Percentiles rank a stretch among this genome's conserved stretches.
phyloP scores from a whole-genome alignment of 2,888 invertebrate genomes.

The Amphiduros pacificus region DNA sequence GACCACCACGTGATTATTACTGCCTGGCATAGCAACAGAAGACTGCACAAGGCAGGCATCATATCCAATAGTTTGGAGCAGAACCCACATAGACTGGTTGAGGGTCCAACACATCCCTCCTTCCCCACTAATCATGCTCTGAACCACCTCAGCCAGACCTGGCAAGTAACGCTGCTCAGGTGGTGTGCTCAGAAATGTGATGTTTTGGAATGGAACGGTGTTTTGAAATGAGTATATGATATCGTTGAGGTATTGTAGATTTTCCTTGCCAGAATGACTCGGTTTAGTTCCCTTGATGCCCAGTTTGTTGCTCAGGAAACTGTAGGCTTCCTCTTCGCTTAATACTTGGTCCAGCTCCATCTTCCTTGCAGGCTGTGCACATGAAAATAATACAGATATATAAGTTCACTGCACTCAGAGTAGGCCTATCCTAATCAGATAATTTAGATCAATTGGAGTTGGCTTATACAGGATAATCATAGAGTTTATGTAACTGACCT shows the following conservation, averaged over 20 bases:
- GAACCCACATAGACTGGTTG: not conserved
- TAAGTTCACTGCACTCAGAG: too few species aligned
- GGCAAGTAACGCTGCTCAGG: not conserved
- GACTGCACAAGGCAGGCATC: not conserved
- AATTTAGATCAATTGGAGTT: too few species aligned
- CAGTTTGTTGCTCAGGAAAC: too few species aligned
- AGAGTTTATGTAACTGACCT: too few species aligned
- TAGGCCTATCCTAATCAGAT: too few species aligned
- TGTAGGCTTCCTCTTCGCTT: too few species aligned
- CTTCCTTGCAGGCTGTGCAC: too few species aligned
- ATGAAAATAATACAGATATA: too few species aligned
- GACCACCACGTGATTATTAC: not conserved
- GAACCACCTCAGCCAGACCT: not conserved
- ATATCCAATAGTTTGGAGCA: not conserved
- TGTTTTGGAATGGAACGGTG: not conserved
- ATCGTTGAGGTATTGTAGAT: not conserved
- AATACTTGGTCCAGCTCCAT: too few species aligned
- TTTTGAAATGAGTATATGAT: not conserved
- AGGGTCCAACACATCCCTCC: not conserved
- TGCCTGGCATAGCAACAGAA: not conserved
- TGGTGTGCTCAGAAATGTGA: not conserved
- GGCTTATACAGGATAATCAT: too few species aligned
- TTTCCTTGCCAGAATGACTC: too few species aligned
- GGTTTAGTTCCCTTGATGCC: too few species aligned
- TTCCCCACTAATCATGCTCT: not conserved